Percentiles rank a stretch among this genome's conserved stretches.
These are phyloP conservation scores for Caenorhabditis sp. DNA, from an alignment of 2,888 invertebrate genomes.

Conservation along the genomic window DNA sequence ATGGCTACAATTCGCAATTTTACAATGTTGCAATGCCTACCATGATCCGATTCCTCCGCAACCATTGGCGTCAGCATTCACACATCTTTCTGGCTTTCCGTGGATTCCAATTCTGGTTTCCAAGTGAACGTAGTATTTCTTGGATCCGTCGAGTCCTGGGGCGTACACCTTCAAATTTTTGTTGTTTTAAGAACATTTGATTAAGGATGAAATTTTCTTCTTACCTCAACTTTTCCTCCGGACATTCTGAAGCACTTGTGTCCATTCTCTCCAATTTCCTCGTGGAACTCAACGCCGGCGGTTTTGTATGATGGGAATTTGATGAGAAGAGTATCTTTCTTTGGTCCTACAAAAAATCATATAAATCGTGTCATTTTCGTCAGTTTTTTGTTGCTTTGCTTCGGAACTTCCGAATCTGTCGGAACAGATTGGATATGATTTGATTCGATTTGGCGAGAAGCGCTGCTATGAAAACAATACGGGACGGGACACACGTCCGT, in stretches of 20 bases:
- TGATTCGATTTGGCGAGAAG: constrained; percentile 32
- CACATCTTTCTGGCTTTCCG: constrained; percentile 82
- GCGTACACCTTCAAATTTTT: constrained; percentile 43
- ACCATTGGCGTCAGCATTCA: constrained; percentile 81
- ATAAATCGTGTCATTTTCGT: constrained; percentile 8
- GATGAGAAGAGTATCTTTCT: constrained; percentile 77
- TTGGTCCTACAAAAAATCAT: constrained; percentile 67
- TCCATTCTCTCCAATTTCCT: constrained; percentile 70
- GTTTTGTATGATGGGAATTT: constrained; percentile 82
- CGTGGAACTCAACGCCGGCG: constrained; percentile 73
- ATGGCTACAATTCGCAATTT: background rate
- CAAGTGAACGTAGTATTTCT: constrained; percentile 81
- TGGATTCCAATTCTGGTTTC: constrained; percentile 82
- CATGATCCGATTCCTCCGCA: constrained; percentile 82
- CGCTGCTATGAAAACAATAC: constrained; percentile 32
- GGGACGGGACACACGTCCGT: no score
- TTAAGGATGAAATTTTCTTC: background rate
- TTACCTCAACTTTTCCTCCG: constrained; percentile 81
- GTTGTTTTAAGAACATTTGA: background rate
- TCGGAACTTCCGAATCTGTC: no score
- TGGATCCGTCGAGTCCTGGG: constrained; percentile 75
- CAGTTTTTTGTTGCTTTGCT: constrained; percentile 22
- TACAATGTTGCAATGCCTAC: no score
- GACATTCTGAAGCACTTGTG: constrained; percentile 82
- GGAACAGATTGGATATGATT: no score